Percentiles rank a stretch among this genome's conserved stretches.
Evolutionary conservation across 2,888 invertebrate genomes (phyloP).

Genomic region (Cantharis rufa): DNA sequence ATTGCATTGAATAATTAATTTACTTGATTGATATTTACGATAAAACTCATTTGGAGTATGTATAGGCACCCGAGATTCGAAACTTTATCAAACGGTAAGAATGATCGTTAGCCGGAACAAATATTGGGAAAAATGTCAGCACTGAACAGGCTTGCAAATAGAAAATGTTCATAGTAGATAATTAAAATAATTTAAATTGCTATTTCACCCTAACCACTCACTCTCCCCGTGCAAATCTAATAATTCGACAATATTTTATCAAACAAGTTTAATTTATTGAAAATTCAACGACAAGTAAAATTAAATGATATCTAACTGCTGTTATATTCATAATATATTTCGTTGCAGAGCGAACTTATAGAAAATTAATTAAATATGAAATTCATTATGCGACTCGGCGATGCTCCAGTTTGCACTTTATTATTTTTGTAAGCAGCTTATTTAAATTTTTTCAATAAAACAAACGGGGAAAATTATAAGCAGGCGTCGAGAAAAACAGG

Average conservation of each 20-base stretch:
- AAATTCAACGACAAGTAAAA: neutral
- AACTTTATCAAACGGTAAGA: too few relatives aligned
- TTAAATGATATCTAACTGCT: neutral
- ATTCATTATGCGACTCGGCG: neutral
- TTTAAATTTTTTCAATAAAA: neutral
- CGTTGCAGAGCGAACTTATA: neutral
- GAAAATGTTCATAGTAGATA: neutral
- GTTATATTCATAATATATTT: neutral
- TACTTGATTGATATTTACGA: neutral
- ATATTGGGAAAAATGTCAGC: neutral
- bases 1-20: neutral
- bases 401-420: neutral
- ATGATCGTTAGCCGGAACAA: neutral
- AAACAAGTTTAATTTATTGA: neutral
- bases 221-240: neutral
- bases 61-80: too few relatives aligned
- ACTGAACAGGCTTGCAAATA: neutral
- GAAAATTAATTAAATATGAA: neutral
- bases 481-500: neutral
- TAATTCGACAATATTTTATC: neutral
- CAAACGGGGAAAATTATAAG: neutral
- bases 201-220: neutral
- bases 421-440: neutral
- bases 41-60: neutral
- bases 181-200: neutral